Evolutionary conservation across 2,888 invertebrate genomes (phyloP).

Genomic region (Drosophila siamana): DNA sequence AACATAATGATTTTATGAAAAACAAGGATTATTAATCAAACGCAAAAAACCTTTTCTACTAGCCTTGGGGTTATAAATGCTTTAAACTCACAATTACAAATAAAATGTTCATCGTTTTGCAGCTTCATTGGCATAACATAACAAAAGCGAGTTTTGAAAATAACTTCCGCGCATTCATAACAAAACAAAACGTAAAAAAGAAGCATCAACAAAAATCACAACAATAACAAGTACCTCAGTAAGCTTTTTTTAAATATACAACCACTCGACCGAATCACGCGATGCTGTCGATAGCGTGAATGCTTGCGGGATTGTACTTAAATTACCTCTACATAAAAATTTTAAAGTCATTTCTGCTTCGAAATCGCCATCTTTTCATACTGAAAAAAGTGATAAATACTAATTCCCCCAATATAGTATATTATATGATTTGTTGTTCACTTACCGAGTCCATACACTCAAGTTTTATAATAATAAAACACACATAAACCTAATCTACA

Average conservation of each 20-base stretch:
- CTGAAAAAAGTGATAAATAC: no score
- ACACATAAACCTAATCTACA: constrained; percentile 41
- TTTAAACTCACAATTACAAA: constrained; percentile 16
- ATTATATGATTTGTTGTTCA: background rate
- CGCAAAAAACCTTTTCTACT: background rate
- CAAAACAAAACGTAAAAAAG: constrained; percentile 31
- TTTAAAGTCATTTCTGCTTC: no score
- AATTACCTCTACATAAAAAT: no score
- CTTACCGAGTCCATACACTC: constrained; percentile 37
- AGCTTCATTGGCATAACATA: constrained; percentile 28
- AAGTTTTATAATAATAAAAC: constrained; percentile 50
- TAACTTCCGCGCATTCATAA: constrained; percentile 64
- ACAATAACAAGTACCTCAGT: constrained; percentile 53
- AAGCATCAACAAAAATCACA: constrained; percentile 20
- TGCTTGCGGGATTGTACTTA: no score
- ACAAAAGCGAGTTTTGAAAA: constrained; percentile 54
- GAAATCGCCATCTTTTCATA: no score
- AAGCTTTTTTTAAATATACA: constrained; percentile 44
- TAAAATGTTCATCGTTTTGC: constrained; percentile 31
- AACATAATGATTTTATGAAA: background rate
- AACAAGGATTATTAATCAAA: background rate
- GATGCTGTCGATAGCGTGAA: constrained; percentile 51
- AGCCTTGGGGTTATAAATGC: background rate
- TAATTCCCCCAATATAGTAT: background rate
- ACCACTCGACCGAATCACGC: constrained; percentile 62